Conservation (phyloP, 2,888 invertebrate genomes). For the Tolmerus cingulatus region DNA sequence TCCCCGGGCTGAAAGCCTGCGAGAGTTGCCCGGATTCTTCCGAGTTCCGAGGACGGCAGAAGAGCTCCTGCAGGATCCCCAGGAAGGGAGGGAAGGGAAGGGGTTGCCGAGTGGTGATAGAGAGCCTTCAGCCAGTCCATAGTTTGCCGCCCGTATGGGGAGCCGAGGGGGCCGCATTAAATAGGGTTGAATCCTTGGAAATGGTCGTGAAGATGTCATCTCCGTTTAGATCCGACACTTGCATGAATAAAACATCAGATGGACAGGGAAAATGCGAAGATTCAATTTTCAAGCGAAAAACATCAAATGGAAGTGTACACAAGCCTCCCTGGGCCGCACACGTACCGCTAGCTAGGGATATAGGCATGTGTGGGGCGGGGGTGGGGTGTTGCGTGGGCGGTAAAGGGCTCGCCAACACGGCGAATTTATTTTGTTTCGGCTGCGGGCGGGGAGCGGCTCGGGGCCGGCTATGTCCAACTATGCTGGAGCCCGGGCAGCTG, state of each 20-base stretch:
- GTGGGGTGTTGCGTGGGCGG: background rate
- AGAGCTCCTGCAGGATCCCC: background rate
- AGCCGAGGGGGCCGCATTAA: conserved; percentile 14
- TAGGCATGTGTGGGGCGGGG: background rate
- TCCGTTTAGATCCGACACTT: conserved; percentile 48
- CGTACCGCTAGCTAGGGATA: background rate
- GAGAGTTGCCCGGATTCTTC: background rate
- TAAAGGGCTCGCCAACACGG: background rate
- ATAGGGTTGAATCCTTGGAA: conserved; percentile 36
- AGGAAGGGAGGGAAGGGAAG: background rate
- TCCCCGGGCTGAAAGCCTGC: background rate
- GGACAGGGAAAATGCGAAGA: conserved; percentile 50
- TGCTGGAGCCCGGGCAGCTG: conserved; percentile 16
- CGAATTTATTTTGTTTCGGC: conserved; percentile 20
- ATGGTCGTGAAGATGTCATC: conserved; percentile 50
- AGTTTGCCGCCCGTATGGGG: background rate
- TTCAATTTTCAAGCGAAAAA: conserved; percentile 50
- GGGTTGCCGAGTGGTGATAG: conserved; percentile 41
- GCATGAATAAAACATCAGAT: conserved; percentile 52
- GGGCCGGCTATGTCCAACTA: background rate
- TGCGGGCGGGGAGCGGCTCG: background rate
- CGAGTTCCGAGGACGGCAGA: background rate
- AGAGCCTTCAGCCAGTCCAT: conserved; percentile 40
- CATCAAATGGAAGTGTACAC: conserved; percentile 46
- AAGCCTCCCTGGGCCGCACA: conserved; percentile 7